Evolutionary conservation across 2,113 vertebrate species (phyloP).

Genomic region (Salminus brasiliensis): DNA sequence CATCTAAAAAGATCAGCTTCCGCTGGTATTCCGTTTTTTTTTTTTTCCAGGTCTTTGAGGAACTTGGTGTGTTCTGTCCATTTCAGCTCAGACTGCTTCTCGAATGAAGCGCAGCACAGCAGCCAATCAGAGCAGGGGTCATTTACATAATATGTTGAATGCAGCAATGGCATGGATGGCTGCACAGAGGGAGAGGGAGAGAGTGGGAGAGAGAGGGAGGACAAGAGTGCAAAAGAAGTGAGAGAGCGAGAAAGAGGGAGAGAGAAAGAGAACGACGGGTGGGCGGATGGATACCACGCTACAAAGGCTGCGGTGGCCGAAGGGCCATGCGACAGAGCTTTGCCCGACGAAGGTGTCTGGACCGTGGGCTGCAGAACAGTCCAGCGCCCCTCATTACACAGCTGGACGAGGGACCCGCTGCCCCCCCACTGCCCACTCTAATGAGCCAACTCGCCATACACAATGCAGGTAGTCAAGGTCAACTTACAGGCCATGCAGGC

Average conservation of each 20-base stretch:
- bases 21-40: no score
- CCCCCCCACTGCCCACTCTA: constrained; percentile 75
- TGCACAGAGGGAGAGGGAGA: neutral
- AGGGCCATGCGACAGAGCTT: neutral
- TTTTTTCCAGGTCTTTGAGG: no score
- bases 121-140: no score
- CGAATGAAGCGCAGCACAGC: no score
- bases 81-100: no score
- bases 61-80: no score
- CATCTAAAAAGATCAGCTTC: no score
- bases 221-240: constrained; percentile 9
- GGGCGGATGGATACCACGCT: neutral
- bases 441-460: constrained; percentile 74
- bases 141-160: no score
- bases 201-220: neutral
- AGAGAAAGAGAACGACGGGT: constrained; percentile 15
- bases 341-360: constrained; percentile 8
- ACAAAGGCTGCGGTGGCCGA: neutral
- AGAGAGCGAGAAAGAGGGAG: constrained; percentile 16
- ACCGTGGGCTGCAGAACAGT: constrained; percentile 67
- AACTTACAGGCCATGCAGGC: constrained; percentile 54
- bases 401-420: constrained; percentile 62
- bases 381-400: constrained; percentile 76
- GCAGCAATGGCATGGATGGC: no score
- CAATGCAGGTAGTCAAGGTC: constrained; percentile 76